phyloP scores from a whole-genome alignment of 2,113 vertebrate species.

The Zapornia atra region DNA sequence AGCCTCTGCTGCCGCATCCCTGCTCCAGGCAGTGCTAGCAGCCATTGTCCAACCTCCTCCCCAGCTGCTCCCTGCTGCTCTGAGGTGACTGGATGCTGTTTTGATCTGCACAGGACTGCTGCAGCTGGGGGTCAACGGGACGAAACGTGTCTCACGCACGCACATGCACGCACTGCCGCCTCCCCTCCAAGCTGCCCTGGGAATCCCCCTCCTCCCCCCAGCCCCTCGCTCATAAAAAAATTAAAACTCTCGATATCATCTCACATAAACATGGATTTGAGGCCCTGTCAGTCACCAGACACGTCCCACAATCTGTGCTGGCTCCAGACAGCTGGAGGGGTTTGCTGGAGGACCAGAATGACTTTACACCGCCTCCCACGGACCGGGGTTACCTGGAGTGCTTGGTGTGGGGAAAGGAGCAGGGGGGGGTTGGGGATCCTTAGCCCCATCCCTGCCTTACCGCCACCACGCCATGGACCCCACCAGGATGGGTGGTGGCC shows the following conservation, averaged over 20 bases:
- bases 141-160: constrained; percentile 8
- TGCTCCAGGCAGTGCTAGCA: not conserved
- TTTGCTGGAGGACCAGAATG: constrained; percentile 55
- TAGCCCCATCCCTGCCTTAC: not conserved
- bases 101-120: not conserved
- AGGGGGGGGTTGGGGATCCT: rapidly evolving
- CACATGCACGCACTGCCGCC: not conserved
- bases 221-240: not conserved
- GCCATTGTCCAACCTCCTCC: not conserved
- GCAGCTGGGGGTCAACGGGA: constrained; percentile 31
- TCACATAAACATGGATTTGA: constrained; percentile 47
- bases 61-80: rapidly evolving
- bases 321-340: constrained; percentile 63
- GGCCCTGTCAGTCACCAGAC: constrained; percentile 68
- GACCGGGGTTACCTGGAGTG: constrained; percentile 17
- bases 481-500: not conserved
- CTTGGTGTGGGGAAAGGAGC: not conserved
- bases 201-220: not conserved
- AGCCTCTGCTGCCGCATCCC: rapidly evolving
- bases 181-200: not conserved
- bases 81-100: not conserved
- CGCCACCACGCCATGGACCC: not conserved
- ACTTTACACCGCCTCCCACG: constrained; percentile 33
- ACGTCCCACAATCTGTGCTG: constrained; percentile 64
- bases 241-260: constrained; percentile 49